A percentile compares a stretch with the other conserved stretches of the same genome.
Conservation (phyloP, 2,888 invertebrate species). For the Melitaea athalia region DNA sequence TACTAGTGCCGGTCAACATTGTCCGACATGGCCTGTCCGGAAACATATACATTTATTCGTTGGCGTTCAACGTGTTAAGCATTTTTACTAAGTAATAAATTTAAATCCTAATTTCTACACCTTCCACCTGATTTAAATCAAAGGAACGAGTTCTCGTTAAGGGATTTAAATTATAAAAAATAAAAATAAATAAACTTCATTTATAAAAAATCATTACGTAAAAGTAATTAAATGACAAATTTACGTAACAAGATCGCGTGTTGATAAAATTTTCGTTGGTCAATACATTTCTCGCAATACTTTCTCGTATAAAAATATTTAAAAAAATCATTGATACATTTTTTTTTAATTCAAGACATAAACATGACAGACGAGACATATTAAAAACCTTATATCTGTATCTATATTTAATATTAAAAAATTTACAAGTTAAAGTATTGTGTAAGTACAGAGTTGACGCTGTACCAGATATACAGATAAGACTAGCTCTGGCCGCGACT, state of each 20-base stretch:
- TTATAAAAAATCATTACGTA: constrained; percentile 49
- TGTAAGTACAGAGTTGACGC: no score
- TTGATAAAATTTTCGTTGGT: constrained; percentile 47
- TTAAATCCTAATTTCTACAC: neutral
- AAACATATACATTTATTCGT: no score
- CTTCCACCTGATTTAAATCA: constrained; percentile 51
- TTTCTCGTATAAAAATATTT: constrained; percentile 22
- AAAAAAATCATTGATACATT: neutral
- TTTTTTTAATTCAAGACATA: neutral
- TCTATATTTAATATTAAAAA: neutral
- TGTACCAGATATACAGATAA: no score
- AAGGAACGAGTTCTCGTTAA: constrained; percentile 44
- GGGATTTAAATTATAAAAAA: neutral
- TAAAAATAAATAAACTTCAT: neutral
- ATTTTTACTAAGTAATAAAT: no score
- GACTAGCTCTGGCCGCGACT: no score
- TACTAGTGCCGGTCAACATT: no score
- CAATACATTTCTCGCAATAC: constrained; percentile 20
- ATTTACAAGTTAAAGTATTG: no score
- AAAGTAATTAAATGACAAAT: constrained; percentile 67
- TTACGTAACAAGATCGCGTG: constrained; percentile 68
- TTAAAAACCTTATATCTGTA: constrained; percentile 7
- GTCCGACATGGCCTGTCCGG: no score
- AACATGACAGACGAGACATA: constrained; percentile 2
- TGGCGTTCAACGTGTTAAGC: no score